phyloP scores from a whole-genome alignment of 2,888 invertebrate species.

The Fragum sueziense region DNA sequence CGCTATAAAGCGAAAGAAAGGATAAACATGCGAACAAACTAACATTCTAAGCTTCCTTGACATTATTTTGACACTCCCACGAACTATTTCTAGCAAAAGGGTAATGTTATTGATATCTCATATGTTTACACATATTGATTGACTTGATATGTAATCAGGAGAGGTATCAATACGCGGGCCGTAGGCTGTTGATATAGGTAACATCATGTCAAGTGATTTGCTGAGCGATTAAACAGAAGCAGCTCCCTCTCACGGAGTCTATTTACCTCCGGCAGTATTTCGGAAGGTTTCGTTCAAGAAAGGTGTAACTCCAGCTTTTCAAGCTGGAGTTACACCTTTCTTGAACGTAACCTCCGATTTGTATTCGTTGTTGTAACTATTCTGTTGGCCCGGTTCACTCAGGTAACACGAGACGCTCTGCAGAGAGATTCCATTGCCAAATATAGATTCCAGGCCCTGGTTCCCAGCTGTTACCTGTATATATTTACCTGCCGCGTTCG shows the following conservation, averaged over 20 bases:
- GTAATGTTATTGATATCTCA: slow-evolving; percentile 9
- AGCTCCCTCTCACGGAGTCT: slow-evolving; percentile 31
- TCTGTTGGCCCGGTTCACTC: slow-evolving; percentile 70
- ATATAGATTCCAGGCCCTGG: slow-evolving; percentile 63
- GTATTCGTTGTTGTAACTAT: slow-evolving; percentile 38
- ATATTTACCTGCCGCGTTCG: slow-evolving; percentile 14
- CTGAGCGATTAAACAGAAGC: slow-evolving; percentile 23
- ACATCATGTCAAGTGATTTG: slow-evolving; percentile 41
- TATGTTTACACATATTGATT: slow-evolving; percentile 15
- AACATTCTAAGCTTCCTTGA: too few species aligned
- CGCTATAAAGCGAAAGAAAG: neutral
- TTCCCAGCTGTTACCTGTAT: slow-evolving; percentile 37
- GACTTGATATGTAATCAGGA: slow-evolving; percentile 14
- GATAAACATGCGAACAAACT: neutral
- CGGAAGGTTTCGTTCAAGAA: too few species aligned
- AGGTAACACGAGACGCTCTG: slow-evolving; percentile 57
- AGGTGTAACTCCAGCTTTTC: too few species aligned
- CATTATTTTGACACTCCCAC: neutral
- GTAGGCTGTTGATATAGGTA: slow-evolving; percentile 41
- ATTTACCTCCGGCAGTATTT: slow-evolving; percentile 20
- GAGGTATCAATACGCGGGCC: slow-evolving; percentile 39
- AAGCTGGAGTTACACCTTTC: too few species aligned
- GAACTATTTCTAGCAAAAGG: neutral
- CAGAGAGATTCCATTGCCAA: slow-evolving; percentile 66
- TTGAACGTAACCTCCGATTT: too few species aligned